Conservation (phyloP, 2,113 vertebrate genomes). For the Manacus vitellinus region DNA sequence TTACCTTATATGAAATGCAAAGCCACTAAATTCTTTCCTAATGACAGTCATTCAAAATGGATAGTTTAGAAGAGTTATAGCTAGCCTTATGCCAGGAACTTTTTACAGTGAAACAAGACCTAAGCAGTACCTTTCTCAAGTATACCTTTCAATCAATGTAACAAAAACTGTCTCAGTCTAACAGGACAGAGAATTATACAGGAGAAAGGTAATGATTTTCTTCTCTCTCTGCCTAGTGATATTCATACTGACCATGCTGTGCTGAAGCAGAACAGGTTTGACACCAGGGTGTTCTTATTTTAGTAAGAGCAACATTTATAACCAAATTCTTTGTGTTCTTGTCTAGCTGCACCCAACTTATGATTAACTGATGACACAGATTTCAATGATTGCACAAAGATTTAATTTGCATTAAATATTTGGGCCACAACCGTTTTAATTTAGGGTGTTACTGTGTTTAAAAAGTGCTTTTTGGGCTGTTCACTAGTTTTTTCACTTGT, state of each 20-base stretch:
- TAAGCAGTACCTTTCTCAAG: conserved; percentile 27
- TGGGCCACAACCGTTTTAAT: background rate
- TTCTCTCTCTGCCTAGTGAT: background rate
- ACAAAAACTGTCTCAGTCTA: background rate
- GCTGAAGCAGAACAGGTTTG: background rate
- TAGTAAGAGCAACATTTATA: background rate
- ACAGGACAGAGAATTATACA: background rate
- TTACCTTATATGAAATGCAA: conserved; percentile 70
- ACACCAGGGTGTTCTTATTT: background rate
- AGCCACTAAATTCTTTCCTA: conserved; percentile 77
- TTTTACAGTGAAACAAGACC: conserved; percentile 63
- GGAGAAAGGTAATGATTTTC: background rate
- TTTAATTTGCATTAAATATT: background rate
- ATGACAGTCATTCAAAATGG: conserved; percentile 70
- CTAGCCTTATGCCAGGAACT: conserved; percentile 37
- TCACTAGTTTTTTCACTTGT: background rate
- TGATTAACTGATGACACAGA: background rate
- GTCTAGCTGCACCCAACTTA: background rate
- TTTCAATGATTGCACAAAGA: background rate
- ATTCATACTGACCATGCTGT: background rate
- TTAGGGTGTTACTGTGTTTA: background rate
- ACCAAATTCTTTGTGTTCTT: background rate
- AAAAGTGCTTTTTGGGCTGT: background rate
- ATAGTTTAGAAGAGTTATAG: conserved; percentile 60
- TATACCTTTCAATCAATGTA: background rate